A percentile compares a stretch with the other conserved stretches of the same genome.
Evolutionary conservation across 2,113 vertebrate genomes (phyloP).

Genomic region (Phyllostomus discolor): DNA sequence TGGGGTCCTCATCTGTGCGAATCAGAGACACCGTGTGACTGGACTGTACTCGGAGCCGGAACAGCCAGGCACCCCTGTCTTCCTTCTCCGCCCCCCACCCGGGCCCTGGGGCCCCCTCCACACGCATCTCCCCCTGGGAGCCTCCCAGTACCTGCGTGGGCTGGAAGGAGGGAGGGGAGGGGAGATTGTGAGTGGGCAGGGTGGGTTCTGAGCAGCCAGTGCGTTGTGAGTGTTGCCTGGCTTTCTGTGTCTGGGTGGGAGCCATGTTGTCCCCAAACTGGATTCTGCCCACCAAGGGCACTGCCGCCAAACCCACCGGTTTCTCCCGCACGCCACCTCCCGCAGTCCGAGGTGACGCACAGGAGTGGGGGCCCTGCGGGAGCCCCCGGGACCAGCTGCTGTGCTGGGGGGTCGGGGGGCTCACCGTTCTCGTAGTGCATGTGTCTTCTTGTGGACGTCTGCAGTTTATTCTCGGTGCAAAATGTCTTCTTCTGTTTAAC

Average conservation of each 20-base stretch:
- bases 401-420: background rate
- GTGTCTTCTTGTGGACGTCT: background rate
- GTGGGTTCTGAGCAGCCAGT: fast-evolving
- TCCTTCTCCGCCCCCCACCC: fast-evolving
- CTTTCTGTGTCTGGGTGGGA: background rate
- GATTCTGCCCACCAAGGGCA: fast-evolving
- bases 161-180: too few species aligned
- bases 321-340: fast-evolving
- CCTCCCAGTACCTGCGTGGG: background rate
- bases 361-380: fast-evolving
- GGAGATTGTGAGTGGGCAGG: background rate
- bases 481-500: background rate
- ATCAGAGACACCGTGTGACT: background rate
- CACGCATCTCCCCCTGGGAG: fast-evolving
- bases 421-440: fast-evolving
- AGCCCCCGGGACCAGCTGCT: background rate
- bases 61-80: background rate
- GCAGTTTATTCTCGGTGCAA: background rate
- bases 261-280: fast-evolving
- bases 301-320: fast-evolving
- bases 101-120: fast-evolving
- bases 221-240: fast-evolving
- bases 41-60: fast-evolving
- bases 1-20: fast-evolving
- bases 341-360: fast-evolving